Conservation (phyloP, 2,888 invertebrate species). For the Enchytraeus crypticus region DNA sequence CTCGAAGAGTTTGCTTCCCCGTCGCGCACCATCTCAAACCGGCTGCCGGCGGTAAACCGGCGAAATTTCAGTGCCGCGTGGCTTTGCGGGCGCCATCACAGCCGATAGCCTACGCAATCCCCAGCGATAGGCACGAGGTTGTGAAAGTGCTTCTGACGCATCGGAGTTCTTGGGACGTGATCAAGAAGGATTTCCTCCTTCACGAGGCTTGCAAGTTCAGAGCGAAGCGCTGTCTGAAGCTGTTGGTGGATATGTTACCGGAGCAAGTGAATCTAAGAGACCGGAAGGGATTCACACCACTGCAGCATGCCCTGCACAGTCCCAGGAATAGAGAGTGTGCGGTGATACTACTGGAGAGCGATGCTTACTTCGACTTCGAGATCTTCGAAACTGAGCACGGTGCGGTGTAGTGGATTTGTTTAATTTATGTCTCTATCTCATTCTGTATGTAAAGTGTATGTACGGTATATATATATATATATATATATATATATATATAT, state of each 20-base stretch:
- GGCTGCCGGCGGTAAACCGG: conserved; percentile 49
- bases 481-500: too few species aligned
- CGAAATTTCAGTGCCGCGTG: conserved; percentile 32
- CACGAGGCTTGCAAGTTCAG: conserved; percentile 57
- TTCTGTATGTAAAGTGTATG: too few species aligned
- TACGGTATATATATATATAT: too few species aligned
- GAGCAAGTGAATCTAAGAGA: conserved; percentile 26
- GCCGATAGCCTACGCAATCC: conserved; percentile 43
- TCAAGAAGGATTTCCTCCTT: conserved; percentile 24
- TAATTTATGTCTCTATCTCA: too few species aligned
- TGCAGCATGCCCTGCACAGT: conserved; percentile 25
- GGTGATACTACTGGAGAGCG: conserved; percentile 24
- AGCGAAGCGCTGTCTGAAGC: conserved; percentile 41
- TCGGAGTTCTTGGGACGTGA: conserved; percentile 16
- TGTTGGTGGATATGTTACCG: conserved; percentile 33
- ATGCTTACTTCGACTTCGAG: conserved; percentile 20
- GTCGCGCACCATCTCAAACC: conserved; percentile 49
- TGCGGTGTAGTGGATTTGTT: too few species aligned
- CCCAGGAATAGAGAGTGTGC: conserved; percentile 23
- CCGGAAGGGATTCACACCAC: conserved; percentile 24
- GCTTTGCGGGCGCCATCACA: conserved; percentile 37
- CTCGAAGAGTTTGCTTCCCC: conserved; percentile 66
- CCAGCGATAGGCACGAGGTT: conserved; percentile 33
- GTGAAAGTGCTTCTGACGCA: conserved; percentile 49
- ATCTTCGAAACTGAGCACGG: conserved; percentile 24